Evolutionary conservation across 2,888 invertebrate genomes (phyloP), one percentile per base, ranked within the genome.

Genomic region (Caenorhabditis panamensis): DNA sequence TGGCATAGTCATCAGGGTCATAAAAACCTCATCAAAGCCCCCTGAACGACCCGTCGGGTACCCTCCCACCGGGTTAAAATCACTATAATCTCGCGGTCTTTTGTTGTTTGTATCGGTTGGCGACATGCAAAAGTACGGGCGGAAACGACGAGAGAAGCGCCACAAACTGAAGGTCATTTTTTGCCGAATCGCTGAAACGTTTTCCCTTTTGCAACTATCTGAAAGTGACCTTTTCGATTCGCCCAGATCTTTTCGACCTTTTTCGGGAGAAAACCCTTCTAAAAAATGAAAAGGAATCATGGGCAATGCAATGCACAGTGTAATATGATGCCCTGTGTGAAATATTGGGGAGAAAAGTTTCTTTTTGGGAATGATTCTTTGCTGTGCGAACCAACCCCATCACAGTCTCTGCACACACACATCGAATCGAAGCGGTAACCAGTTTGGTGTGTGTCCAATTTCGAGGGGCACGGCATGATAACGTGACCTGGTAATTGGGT

Each of bases 401-500:
- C 53, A 51, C 28, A n/a, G n/a, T 51, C 31, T 8, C 24, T 20
- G 6, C n/a, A 41, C 26, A 36, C 26, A 26, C 36, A 49, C 18
- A 22, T 13, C 31, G 28, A 28, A 13, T 51, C 31, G 24, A 22
- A 8, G 53, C 62, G 71, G 41, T 20, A 71, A 71, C 71, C 71
- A 71, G 71, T 71, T 71, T 71, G 44, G 58, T 41, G 59, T 56
- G 37, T 71, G 69, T 61, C 71, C 71, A 71, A 53, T 71, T 71
- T 71, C 62, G 54, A 13, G 24, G 9, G 26, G 24, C 9, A 24
- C 18, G 47, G 63, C 54, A 72, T 72, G 72, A 72, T 72, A 72
- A 72, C 72, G 56, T 63, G 56, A 63, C 72, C 63, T 72, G 63
- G 72, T 72, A 72, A 72, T 63, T 72, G 63, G 63, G 72, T 72